phyloP scores from a whole-genome alignment of 2,888 invertebrate species.

The Mamestra brassicae region DNA sequence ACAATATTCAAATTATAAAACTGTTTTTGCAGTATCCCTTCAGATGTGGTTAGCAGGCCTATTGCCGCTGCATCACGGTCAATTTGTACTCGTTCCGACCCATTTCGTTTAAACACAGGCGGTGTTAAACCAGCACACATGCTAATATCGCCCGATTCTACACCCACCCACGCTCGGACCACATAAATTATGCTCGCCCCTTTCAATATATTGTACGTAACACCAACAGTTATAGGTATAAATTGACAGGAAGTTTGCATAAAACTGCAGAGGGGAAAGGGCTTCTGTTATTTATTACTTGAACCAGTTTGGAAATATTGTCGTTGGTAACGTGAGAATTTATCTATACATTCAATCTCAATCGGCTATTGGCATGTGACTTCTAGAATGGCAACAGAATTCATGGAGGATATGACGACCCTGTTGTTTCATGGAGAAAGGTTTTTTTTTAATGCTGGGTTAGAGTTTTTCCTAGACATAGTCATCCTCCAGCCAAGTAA shows the following conservation, averaged over 20 bases:
- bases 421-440: too few relatives aligned
- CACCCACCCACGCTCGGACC: slow-evolving; percentile 39
- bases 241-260: slow-evolving; percentile 66
- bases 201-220: slow-evolving; percentile 46
- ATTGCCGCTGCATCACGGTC: slow-evolving; percentile 50
- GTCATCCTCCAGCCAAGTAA: not conserved
- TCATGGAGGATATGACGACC: not conserved
- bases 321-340: slow-evolving; percentile 10
- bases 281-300: slow-evolving; percentile 50
- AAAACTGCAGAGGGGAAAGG: slow-evolving; percentile 49
- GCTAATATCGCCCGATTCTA: slow-evolving; percentile 27
- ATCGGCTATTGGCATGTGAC: not conserved
- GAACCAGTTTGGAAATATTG: slow-evolving; percentile 33
- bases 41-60: slow-evolving; percentile 42
- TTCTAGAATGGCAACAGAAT: not conserved
- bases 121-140: slow-evolving; percentile 37
- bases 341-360: slow-evolving; percentile 6
- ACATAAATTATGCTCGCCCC: slow-evolving; percentile 49
- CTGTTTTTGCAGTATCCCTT: slow-evolving; percentile 32
- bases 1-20: slow-evolving; percentile 20
- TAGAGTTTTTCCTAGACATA: not conserved
- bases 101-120: slow-evolving; percentile 50
- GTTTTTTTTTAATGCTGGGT: too few relatives aligned
- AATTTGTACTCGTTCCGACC: slow-evolving; percentile 61
- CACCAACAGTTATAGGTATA: slow-evolving; percentile 51